Percentiles rank a stretch among this genome's conserved stretches.
Conservation (phyloP, 2,888 invertebrate genomes). For the Cataglyphis cursor region DNA sequence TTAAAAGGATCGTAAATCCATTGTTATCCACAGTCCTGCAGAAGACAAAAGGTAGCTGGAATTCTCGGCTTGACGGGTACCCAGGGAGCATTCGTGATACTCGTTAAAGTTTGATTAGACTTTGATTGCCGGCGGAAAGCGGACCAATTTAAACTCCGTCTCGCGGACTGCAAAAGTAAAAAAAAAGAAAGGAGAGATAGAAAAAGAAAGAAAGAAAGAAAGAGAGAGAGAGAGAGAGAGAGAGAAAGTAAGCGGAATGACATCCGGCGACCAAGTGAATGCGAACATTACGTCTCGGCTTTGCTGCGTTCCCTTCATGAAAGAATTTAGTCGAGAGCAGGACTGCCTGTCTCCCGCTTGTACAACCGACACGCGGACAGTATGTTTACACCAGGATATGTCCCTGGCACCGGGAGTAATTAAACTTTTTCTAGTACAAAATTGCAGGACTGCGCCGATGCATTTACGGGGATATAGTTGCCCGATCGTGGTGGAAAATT, state of each 20-base stretch:
- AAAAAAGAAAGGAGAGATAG: conserved; percentile 10
- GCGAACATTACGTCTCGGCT: conserved; percentile 40
- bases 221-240: background rate
- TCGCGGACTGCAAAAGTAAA: conserved; percentile 42
- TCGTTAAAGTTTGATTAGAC: conserved; percentile 82
- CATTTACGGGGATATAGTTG: conserved; percentile 47
- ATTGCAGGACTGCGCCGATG: conserved; percentile 62
- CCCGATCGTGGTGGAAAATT: conserved; percentile 67
- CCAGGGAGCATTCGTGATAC: conserved; percentile 71
- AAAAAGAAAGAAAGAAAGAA: conserved; percentile 4
- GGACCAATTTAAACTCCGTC: conserved; percentile 75
- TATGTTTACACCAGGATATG: conserved; percentile 72
- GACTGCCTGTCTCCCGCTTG: conserved; percentile 33
- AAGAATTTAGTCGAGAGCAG: conserved; percentile 56
- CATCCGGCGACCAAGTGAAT: conserved; percentile 56
- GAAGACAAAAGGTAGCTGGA: conserved; percentile 50
- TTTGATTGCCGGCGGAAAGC: conserved; percentile 78
- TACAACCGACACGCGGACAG: conserved; percentile 40
- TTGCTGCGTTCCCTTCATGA: conserved; percentile 28
- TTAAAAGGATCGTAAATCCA: conserved; percentile 57
- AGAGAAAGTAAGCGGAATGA: conserved; percentile 50
- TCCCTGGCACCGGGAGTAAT: conserved; percentile 68
- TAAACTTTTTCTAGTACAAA: conserved; percentile 77
- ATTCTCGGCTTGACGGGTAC: conserved; percentile 61
- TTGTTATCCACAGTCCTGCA: conserved; percentile 56